Percentiles rank a stretch among this genome's conserved stretches.
These are phyloP conservation scores for Linurgus olivaceus DNA, from an alignment of 2,797 vertebrate species.

Conservation along the genomic window DNA sequence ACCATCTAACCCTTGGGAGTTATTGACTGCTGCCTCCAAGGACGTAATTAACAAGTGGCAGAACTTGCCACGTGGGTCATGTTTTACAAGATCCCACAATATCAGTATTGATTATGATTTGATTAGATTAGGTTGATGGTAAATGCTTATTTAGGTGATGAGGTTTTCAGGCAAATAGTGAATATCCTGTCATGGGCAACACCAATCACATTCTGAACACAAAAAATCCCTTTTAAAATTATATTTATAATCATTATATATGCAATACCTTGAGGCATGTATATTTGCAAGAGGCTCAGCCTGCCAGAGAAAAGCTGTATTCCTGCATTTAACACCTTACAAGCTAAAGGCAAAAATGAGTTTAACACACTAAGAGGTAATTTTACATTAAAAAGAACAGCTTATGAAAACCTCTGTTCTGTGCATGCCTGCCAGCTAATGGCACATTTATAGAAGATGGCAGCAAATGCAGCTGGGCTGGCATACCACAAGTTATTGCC, in stretches of 20 bases:
- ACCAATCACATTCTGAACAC: neutral
- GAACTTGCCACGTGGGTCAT: conserved; percentile 52
- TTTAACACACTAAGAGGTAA: neutral
- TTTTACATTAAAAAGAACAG: conserved; percentile 16
- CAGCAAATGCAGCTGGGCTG: neutral
- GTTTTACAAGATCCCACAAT: conserved; percentile 56
- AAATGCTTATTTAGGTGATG: conserved; percentile 37
- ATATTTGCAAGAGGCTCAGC: neutral
- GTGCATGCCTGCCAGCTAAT: neutral
- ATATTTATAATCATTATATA: neutral
- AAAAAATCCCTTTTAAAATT: neutral
- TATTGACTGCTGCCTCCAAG: conserved; percentile 36
- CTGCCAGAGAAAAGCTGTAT: neutral
- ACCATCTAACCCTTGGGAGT: conserved; percentile 59
- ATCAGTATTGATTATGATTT: conserved; percentile 55
- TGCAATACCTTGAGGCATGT: neutral
- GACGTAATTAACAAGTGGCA: conserved; percentile 59
- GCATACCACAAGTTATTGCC: neutral
- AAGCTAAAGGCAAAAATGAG: conserved; percentile 12
- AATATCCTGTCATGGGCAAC: neutral
- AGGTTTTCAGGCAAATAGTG: conserved; percentile 17
- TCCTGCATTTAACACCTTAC: conserved; percentile 11
- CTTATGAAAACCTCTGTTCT: neutral
- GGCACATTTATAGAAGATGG: neutral
- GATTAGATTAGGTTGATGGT: conserved; percentile 51